Evolutionary conservation across 2,797 vertebrate species (phyloP).

Genomic region (Phyllotis vaccarum): DNA sequence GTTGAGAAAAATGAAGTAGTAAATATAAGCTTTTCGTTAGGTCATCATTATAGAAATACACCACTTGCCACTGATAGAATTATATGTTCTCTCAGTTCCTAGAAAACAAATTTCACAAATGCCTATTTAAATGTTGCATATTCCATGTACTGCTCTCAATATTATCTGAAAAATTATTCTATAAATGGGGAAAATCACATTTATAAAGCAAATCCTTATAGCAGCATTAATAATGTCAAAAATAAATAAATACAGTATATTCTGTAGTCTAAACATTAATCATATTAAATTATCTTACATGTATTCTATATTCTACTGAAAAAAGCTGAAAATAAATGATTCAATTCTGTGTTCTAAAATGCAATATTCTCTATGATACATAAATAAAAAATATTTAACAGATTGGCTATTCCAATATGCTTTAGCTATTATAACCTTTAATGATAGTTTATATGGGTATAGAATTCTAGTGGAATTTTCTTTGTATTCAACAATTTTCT

Average conservation of each 20-base stretch:
- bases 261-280: neutral
- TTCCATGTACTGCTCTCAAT: neutral
- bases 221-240: neutral
- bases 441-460: neutral
- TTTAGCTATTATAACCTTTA: neutral
- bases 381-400: neutral
- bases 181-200: neutral
- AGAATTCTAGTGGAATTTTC: neutral
- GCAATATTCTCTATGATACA: neutral
- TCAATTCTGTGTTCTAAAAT: neutral
- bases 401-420: neutral
- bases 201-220: neutral
- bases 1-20: neutral
- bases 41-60: neutral
- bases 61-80: neutral
- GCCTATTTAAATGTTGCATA: neutral
- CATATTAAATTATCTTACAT: neutral
- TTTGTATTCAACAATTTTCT: neutral
- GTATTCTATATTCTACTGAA: neutral
- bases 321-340: conserved; percentile 14
- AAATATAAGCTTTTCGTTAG: neutral
- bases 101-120: neutral
- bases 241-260: neutral
- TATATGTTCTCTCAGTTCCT: neutral
- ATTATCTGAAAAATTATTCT: neutral